Evolutionary conservation across 2,888 invertebrate genomes (phyloP).

Genomic region (Catocala fraxini): DNA sequence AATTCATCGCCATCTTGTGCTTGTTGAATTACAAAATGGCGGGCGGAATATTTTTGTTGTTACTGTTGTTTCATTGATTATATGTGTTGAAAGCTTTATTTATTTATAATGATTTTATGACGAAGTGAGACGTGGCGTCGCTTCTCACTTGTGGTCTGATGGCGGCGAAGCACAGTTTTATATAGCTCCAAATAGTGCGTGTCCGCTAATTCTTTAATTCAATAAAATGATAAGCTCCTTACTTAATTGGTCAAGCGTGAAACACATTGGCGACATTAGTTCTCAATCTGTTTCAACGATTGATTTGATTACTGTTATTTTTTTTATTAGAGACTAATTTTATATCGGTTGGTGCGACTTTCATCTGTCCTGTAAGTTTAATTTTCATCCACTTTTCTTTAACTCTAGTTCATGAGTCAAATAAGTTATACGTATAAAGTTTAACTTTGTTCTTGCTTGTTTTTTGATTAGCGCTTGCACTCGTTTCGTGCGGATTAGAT

Average conservation of each 20-base stretch:
- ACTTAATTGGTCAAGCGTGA: slow-evolving; percentile 81
- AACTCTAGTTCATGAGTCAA: no score
- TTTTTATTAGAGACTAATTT: slow-evolving; percentile 35
- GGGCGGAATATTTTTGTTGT: slow-evolving; percentile 37
- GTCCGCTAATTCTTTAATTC: slow-evolving; percentile 86
- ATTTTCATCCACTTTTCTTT: no score
- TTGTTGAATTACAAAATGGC: slow-evolving; percentile 67
- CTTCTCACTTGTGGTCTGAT: slow-evolving; percentile 83
- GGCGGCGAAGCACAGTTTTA: slow-evolving; percentile 65
- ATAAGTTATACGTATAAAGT: no score
- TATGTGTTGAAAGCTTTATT: slow-evolving; percentile 48
- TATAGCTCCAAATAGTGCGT: slow-evolving; percentile 80
- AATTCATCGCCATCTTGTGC: slow-evolving; percentile 80
- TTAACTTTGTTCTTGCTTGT: no score
- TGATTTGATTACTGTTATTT: slow-evolving; percentile 35
- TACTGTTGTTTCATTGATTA: slow-evolving; percentile 62
- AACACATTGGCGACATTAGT: slow-evolving; percentile 64
- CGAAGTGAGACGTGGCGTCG: slow-evolving; percentile 86
- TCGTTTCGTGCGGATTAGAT: no score
- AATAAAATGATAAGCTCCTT: slow-evolving; percentile 86
- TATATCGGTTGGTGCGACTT: not conserved
- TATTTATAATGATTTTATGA: slow-evolving; percentile 54
- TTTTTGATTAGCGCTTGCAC: no score
- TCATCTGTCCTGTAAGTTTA: no score
- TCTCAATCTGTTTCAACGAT: slow-evolving; percentile 73